phyloP scores from a whole-genome alignment of 2,888 invertebrate genomes.

The Ditylenchus weischeri region DNA sequence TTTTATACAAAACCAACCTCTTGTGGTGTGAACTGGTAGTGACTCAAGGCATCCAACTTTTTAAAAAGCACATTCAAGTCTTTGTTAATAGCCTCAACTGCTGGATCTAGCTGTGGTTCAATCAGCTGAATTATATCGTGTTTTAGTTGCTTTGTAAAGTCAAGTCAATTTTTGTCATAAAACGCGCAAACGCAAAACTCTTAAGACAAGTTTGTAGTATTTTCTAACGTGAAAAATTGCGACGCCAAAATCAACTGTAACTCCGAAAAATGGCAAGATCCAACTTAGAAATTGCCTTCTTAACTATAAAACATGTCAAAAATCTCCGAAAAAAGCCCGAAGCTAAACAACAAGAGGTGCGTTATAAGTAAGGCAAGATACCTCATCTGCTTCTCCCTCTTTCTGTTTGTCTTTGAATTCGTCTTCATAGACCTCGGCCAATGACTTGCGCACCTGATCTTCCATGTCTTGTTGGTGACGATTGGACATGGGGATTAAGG shows the following conservation, averaged over 20 bases:
- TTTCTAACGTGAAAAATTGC: too few relatives aligned
- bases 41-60: slow-evolving; percentile 84
- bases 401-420: slow-evolving; percentile 7
- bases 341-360: too few relatives aligned
- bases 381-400: background rate
- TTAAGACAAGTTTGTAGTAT: too few relatives aligned
- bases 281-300: too few relatives aligned
- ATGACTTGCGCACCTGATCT: background rate
- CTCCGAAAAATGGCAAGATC: too few relatives aligned
- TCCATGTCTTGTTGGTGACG: slow-evolving; percentile 6
- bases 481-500: background rate
- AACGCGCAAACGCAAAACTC: too few relatives aligned
- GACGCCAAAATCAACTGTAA: too few relatives aligned
- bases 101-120: slow-evolving; percentile 7
- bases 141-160: background rate
- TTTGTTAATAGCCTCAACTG: background rate
- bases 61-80: slow-evolving; percentile 75
- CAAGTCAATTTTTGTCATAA: too few relatives aligned
- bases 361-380: background rate
- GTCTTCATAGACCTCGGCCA: slow-evolving; percentile 2
- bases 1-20: slow-evolving; percentile 19
- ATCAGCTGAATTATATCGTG: slow-evolving; percentile 1
- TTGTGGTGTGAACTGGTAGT: slow-evolving; percentile 85
- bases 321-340: too few relatives aligned
- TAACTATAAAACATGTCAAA: too few relatives aligned